Evolutionary conservation across 1,140 invertebrate species (phyloP), one percentile per base, ranked within the genome.

Genomic region (Neodiprion fabricii): DNA sequence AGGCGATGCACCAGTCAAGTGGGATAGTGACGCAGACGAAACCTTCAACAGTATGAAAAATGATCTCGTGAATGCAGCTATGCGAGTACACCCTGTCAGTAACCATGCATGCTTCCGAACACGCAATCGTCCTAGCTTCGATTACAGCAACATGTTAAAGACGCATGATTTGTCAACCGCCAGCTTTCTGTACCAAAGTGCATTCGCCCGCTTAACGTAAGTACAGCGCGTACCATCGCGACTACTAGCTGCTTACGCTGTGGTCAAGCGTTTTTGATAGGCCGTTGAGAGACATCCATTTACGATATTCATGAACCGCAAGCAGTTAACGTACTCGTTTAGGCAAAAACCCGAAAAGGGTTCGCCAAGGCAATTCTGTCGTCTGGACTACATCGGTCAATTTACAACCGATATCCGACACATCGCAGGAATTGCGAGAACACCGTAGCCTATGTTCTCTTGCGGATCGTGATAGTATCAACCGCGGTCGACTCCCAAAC

Each of bases 241-340:
- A 74, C 72, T 72, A 17, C 53, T 84, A 10, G 82, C 83, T 50
- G 67, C 81, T 7, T 85, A 81, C 74, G 48, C 70, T 67, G 78
- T 78, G 17, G 72, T 86, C 21, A 75, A 77, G 67, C 71, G 84
- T 70, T 85, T 86, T 75, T 47, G 71, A 21, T 78, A 82, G 65
- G 67, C 78, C 66, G 28, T 87, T 11, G 85, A 87, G 77, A 81
- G 80, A 21, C 72, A 79, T 48, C 21, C 74, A 2, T 80, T 84
- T 48, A 74, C 75, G 9, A 78, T 86, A 9, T 83, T 67, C 50
- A 88, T 86, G 0, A 86, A 89, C 68, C 87, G 89, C 73, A 84
- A 84, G 72, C 86, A 86, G 0, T 74, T 89, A 7, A 81, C 73
- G 5, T 84, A 75, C 72, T 79, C 79, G 1, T 82, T 86, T 67